phyloP scores from a whole-genome alignment of 2,888 invertebrate species.

The Pasiphila rectangulata region DNA sequence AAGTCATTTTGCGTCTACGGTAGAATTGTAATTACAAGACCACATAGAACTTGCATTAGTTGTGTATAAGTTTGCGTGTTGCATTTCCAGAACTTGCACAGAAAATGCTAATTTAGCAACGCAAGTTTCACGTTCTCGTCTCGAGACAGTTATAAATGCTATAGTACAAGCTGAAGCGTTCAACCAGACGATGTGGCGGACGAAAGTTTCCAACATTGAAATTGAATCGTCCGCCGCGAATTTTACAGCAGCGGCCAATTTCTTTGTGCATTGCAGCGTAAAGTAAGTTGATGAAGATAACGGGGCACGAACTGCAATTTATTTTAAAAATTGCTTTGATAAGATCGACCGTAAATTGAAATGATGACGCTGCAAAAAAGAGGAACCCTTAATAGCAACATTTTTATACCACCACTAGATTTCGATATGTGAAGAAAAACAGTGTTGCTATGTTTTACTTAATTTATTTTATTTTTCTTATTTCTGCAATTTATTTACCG shows the following conservation, averaged over 20 bases:
- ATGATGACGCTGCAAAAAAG: slow-evolving; percentile 1
- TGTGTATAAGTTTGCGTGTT: slow-evolving; percentile 14
- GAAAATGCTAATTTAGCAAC: slow-evolving; percentile 29
- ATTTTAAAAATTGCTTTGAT: slow-evolving; percentile 24
- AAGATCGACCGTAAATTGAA: slow-evolving; percentile 11
- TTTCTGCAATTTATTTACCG: neutral
- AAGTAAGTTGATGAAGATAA: slow-evolving; percentile 29
- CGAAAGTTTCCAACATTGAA: slow-evolving; percentile 29
- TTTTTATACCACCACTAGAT: neutral
- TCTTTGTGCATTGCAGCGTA: slow-evolving; percentile 29
- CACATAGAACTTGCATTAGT: neutral
- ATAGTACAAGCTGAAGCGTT: slow-evolving; percentile 21
- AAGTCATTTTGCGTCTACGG: no score
- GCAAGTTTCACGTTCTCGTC: slow-evolving; percentile 27
- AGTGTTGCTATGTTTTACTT: no score
- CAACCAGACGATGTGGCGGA: slow-evolving; percentile 23
- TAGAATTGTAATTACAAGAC: no score
- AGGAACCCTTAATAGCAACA: neutral
- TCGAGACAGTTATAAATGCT: slow-evolving; percentile 26
- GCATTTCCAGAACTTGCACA: slow-evolving; percentile 21
- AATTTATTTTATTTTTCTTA: neutral
- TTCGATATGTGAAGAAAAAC: neutral
- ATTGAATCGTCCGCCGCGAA: slow-evolving; percentile 27
- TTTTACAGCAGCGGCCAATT: slow-evolving; percentile 31
- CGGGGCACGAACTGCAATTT: slow-evolving; percentile 18